Conservation (phyloP, 2,797 vertebrate species). For the Choloepus didactylus region DNA sequence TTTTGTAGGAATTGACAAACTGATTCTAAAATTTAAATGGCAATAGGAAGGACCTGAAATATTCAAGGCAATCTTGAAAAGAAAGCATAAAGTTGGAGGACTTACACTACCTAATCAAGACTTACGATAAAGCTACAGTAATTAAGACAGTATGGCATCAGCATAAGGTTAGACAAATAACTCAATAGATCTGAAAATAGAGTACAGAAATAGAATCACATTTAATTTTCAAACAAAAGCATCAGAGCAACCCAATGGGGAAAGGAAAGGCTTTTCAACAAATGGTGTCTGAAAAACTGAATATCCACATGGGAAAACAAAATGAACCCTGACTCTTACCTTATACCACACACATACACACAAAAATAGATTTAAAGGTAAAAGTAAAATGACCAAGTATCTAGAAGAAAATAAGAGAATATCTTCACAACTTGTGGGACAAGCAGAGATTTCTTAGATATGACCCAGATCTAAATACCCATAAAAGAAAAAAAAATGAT, state of each 20-base stretch:
- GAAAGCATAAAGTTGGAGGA: background rate
- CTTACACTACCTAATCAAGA: background rate
- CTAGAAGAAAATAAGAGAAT: background rate
- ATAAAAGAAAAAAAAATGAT: background rate
- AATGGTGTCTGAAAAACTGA: background rate
- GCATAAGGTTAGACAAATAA: background rate
- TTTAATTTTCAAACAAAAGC: constrained; percentile 50
- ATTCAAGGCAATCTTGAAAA: constrained; percentile 7
- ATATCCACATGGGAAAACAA: background rate
- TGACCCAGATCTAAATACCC: constrained; percentile 5
- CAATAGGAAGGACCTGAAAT: constrained; percentile 14
- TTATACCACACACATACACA: background rate
- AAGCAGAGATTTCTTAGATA: constrained; percentile 1
- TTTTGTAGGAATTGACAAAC: background rate
- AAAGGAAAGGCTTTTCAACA: constrained; percentile 11
- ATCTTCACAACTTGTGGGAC: background rate
- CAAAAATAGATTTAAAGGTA: constrained; percentile 1
- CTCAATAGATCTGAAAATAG: background rate
- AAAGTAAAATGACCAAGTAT: background rate
- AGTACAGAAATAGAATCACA: constrained; percentile 32
- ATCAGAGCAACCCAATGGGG: background rate
- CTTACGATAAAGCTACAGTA: background rate
- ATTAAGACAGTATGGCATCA: background rate
- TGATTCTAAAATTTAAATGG: constrained; percentile 36
- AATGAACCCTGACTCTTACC: background rate